Evolutionary conservation across 1,140 invertebrate genomes (phyloP).

Genomic region (Bombus cullumanus): DNA sequence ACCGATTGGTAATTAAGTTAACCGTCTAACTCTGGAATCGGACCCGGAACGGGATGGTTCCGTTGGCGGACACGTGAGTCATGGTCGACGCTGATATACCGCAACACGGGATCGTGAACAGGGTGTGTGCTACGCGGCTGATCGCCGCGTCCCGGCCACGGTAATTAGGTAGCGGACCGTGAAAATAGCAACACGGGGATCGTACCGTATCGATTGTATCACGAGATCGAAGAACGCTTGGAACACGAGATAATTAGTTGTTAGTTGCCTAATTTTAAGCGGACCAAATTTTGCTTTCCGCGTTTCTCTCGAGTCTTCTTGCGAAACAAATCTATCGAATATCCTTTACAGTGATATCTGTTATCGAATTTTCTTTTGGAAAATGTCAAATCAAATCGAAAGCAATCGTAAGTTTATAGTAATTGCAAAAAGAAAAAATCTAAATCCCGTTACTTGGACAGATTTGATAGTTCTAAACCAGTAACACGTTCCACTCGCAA

Average conservation of each 20-base stretch:
- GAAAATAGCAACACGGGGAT: constrained; percentile 31
- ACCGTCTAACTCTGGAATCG: constrained; percentile 60
- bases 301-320: too few species aligned
- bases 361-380: too few species aligned
- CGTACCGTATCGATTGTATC: constrained; percentile 27
- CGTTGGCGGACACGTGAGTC: constrained; percentile 48
- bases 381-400: too few species aligned
- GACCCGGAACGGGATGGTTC: constrained; percentile 39
- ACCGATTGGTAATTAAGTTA: constrained; percentile 65
- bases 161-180: constrained; percentile 56
- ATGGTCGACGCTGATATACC: constrained; percentile 12
- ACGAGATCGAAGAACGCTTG: neutral
- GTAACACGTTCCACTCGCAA: neutral
- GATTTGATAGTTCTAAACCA: too few species aligned
- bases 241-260: neutral
- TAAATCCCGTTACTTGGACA: too few species aligned
- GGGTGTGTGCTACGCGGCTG: constrained; percentile 63
- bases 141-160: constrained; percentile 52
- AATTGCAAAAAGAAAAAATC: too few species aligned
- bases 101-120: constrained; percentile 49
- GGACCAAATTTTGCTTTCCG: too few species aligned
- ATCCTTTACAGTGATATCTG: too few species aligned
- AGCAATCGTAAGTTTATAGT: too few species aligned
- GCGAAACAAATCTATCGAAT: too few species aligned
- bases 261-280: too few species aligned